phyloP scores from a whole-genome alignment of 1,140 invertebrate species.

The roundworm (Caenorhabditis elegans) region DNA sequence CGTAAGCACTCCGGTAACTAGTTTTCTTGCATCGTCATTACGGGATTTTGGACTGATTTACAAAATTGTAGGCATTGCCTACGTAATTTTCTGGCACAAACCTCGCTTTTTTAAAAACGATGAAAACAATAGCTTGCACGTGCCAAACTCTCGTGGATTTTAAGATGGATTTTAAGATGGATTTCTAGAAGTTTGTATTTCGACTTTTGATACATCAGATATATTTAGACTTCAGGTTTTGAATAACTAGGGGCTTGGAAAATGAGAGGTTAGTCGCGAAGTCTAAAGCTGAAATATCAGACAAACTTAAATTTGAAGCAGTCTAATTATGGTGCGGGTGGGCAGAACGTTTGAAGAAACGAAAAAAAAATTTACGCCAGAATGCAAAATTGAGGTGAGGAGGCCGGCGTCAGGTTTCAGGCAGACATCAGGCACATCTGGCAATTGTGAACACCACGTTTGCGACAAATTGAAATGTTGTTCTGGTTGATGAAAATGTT shows the following conservation, averaged over 20 bases:
- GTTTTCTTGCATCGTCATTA: background rate
- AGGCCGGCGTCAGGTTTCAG: no score
- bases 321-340: background rate
- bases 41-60: no score
- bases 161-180: background rate
- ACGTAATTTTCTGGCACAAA: no score
- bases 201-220: background rate
- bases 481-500: no score
- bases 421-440: no score
- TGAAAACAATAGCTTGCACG: background rate
- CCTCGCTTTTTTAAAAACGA: background rate
- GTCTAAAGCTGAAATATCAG: background rate
- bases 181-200: background rate
- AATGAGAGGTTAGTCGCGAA: background rate
- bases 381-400: no score
- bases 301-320: background rate
- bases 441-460: no score
- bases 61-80: no score
- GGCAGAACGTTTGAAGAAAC: no score
- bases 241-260: background rate
- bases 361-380: no score
- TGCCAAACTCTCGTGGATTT: background rate
- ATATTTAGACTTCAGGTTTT: background rate
- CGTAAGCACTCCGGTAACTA: background rate
- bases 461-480: no score